phyloP scores from a whole-genome alignment of 2,113 vertebrate species.

The Chaetodon auriga region DNA sequence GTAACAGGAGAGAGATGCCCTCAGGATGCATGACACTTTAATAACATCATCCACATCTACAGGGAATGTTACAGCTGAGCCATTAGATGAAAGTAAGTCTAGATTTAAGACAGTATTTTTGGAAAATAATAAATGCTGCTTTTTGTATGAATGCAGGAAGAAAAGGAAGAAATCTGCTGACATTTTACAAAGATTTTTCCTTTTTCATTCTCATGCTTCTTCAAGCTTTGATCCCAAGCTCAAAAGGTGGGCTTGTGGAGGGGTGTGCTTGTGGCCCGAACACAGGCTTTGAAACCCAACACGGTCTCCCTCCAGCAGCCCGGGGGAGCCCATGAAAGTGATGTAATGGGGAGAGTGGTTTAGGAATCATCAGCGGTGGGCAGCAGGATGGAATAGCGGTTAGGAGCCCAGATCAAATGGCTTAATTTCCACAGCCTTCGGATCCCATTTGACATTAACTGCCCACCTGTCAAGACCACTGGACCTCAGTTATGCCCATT shows the following conservation, averaged over 20 bases:
- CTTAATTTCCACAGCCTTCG: constrained; percentile 30
- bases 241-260: constrained; percentile 23
- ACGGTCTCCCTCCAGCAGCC: constrained; percentile 50
- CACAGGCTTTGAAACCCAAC: constrained; percentile 70
- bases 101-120: background rate
- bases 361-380: constrained; percentile 51
- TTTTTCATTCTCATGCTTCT: constrained; percentile 18
- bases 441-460: constrained; percentile 56
- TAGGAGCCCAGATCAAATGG: constrained; percentile 58
- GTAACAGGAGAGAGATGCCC: constrained; percentile 64
- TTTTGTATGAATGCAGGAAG: background rate
- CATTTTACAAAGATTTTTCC: background rate
- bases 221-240: constrained; percentile 43
- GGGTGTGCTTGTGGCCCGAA: constrained; percentile 21
- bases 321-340: constrained; percentile 63
- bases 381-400: constrained; percentile 58
- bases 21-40: constrained; percentile 40
- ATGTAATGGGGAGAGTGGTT: constrained; percentile 73
- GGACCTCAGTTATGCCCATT: constrained; percentile 36
- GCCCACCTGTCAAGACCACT: constrained; percentile 55
- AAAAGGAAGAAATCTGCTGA: background rate
- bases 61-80: background rate
- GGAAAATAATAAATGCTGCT: background rate
- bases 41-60: constrained; percentile 22
- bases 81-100: background rate